Conservation (phyloP, 2,797 vertebrate species). For the Sebastes ruberrimus region DNA sequence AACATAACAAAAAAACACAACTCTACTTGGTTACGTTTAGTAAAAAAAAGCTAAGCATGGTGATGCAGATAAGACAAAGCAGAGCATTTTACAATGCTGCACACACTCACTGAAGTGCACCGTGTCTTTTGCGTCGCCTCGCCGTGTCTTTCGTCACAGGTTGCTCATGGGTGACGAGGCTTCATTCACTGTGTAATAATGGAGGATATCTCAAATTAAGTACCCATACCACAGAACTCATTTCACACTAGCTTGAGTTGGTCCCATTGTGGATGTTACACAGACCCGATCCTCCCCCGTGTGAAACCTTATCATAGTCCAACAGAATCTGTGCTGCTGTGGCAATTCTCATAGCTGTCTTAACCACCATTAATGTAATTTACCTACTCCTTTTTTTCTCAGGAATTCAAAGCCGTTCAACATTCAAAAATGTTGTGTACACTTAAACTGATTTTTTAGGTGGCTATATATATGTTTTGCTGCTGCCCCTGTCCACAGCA, state of each 20-base stretch:
- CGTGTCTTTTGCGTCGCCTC: background rate
- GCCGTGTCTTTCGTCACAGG: background rate
- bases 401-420: constrained; percentile 6
- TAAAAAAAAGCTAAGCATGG: constrained; percentile 5
- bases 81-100: constrained; percentile 16
- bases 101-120: background rate
- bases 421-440: no score
- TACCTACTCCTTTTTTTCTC: background rate
- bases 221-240: background rate
- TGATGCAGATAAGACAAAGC: constrained; percentile 21
- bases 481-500: no score
- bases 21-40: no score
- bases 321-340: constrained; percentile 27
- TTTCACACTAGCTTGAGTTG: constrained; percentile 17
- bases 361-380: background rate
- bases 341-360: background rate
- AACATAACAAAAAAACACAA: no score
- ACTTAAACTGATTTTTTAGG: no score
- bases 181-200: constrained; percentile 29
- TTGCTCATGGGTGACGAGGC: constrained; percentile 14
- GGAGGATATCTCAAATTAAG: constrained; percentile 14
- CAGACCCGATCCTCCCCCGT: constrained; percentile 7
- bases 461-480: no score
- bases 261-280: constrained; percentile 15
- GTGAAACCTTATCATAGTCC: constrained; percentile 1